Evolutionary conservation across 2,797 vertebrate genomes (phyloP), one percentile per base, ranked within the genome.

Genomic region (Cichlasoma orientale): DNA sequence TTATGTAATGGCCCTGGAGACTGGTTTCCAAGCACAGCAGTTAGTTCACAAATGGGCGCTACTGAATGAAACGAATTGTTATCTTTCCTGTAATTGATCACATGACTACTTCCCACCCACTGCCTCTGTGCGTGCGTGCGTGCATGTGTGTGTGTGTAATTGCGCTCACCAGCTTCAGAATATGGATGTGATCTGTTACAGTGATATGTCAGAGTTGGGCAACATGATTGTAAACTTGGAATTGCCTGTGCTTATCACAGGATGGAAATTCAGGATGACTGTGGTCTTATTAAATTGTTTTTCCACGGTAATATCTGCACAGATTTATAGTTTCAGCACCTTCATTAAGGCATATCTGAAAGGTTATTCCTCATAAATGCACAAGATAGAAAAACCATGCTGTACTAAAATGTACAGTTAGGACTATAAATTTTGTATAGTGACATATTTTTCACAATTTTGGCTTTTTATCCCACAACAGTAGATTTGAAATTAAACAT

Each of bases 1-100:
- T 95, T 93, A 91, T 89, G 66, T 82, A 79, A 90, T 90, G 72
- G 79, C 92, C 89, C 85, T 83, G 81, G 93, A 93, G 92, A 91
- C 86, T 69, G 85, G 88, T 93, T 92, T 87, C 91, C 86, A 86
- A 91, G 82, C 86, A 86, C 88, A 84, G 74, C 72, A 70, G 88
- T 92, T 89, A 89, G 88, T 92, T 92, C 75, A 86, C 76, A 90
- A 91, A 93, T 92, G 88, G 89, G 79, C 78, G 87, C 84, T 82
- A 70, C 82, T 86, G 79, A 91, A 90, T 82, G 70, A 92, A 92
- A 90, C 58, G 76, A 90, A 93, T 89, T 82, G 82, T 91, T 90
- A 90, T 93, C 89, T 92, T 89, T 87, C 54, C 80, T 47, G 74
- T 82, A 90, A 84, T 82, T 88, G 91, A 88, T 91, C 78, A 83